Conservation (phyloP, 2,888 invertebrate species). For the Dicyrtoma fusca region DNA sequence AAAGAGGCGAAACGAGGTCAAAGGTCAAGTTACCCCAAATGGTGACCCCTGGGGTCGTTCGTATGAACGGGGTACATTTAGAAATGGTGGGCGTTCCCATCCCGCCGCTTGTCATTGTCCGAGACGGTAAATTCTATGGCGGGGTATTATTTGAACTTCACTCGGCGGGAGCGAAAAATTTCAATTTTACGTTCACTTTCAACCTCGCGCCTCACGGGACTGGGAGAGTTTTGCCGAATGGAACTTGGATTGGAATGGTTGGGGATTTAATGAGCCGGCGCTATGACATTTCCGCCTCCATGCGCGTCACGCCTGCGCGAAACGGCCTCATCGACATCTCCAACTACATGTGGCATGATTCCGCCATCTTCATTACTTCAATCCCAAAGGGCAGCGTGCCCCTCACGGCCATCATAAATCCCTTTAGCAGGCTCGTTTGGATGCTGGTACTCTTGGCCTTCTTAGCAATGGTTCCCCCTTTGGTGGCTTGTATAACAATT, state of each 20-base stretch:
- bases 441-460: constrained; percentile 6
- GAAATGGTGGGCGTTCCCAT: constrained; percentile 10
- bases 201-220: not conserved
- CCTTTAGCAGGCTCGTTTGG: constrained; percentile 33
- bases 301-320: constrained; percentile 26
- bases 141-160: constrained; percentile 12
- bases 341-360: constrained; percentile 18
- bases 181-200: constrained; percentile 12
- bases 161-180: not conserved
- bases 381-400: constrained; percentile 26
- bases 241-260: constrained; percentile 39
- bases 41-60: too few species aligned
- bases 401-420: constrained; percentile 24
- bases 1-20: too few species aligned
- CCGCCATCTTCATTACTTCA: constrained; percentile 22
- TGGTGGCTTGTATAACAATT: not conserved
- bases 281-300: constrained; percentile 27
- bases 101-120: constrained; percentile 19
- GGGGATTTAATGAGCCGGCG: constrained; percentile 20
- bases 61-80: constrained; percentile 20
- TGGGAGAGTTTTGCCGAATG: constrained; percentile 25
- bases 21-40: too few species aligned
- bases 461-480: not conserved
- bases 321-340: constrained; percentile 23
- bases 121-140: not conserved